These are phyloP conservation scores for Leuctra nigra DNA, from an alignment of 2,888 invertebrate genomes.

Conservation along the genomic window DNA sequence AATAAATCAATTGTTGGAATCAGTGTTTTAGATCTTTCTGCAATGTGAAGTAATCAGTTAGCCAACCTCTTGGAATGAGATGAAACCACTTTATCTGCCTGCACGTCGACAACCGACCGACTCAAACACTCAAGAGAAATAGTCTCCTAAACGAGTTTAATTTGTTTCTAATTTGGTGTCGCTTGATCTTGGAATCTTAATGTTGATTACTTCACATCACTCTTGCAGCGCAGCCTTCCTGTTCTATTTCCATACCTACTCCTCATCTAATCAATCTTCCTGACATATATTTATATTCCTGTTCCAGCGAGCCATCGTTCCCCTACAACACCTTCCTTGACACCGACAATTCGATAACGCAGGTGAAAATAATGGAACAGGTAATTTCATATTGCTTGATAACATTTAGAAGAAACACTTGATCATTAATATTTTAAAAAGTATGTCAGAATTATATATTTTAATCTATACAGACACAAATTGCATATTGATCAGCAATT, in stretches of 20 bases:
- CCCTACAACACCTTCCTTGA: neutral
- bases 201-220: slow-evolving; percentile 9
- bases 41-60: neutral
- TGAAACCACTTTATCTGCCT: neutral
- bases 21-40: neutral
- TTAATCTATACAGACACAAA: too few relatives aligned
- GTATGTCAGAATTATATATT: too few relatives aligned
- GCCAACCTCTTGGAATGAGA: neutral
- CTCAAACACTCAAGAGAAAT: neutral
- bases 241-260: neutral
- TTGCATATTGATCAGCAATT: too few relatives aligned
- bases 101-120: neutral
- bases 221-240: neutral
- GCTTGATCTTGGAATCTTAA: neutral
- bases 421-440: too few relatives aligned
- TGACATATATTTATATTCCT: neutral
- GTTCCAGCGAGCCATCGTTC: neutral
- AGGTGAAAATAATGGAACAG: neutral
- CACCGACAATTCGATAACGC: neutral
- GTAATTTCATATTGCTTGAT: neutral
- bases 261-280: neutral
- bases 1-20: neutral
- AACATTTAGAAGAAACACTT: neutral
- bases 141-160: slow-evolving; percentile 9
- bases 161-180: slow-evolving; percentile 7